Percentiles rank a stretch among this genome's conserved stretches.
phyloP scores from a whole-genome alignment of 2,113 vertebrate genomes.

The Candoia aspera region DNA sequence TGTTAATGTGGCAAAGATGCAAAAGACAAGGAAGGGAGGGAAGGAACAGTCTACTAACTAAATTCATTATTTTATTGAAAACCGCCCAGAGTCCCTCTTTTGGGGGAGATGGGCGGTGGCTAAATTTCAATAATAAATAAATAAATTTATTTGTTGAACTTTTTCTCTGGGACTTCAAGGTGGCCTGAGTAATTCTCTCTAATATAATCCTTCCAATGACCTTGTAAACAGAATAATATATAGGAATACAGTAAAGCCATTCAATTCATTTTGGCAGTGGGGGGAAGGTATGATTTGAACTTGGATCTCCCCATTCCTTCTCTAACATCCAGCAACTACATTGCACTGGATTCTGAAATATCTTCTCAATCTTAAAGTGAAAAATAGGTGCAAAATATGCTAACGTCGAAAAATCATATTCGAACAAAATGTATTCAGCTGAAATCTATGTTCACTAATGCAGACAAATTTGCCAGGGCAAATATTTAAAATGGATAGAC shows the following conservation, averaged over 20 bases:
- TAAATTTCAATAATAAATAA: too few relatives aligned
- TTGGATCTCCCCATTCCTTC: background rate
- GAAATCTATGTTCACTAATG: background rate
- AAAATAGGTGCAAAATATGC: background rate
- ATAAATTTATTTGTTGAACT: too few relatives aligned
- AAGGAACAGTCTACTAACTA: too few relatives aligned
- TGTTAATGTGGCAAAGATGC: too few relatives aligned
- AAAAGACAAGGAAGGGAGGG: too few relatives aligned
- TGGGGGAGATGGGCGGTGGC: too few relatives aligned
- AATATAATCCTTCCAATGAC: background rate
- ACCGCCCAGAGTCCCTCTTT: too few relatives aligned
- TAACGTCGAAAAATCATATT: background rate
- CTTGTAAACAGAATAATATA: background rate
- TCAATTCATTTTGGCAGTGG: background rate
- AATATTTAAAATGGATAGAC: background rate
- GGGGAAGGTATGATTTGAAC: background rate
- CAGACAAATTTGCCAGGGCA: background rate
- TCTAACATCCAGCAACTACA: background rate
- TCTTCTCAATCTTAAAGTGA: background rate
- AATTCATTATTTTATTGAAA: too few relatives aligned
- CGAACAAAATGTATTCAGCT: background rate
- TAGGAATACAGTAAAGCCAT: background rate
- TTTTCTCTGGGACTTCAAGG: too few relatives aligned
- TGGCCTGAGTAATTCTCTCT: too few relatives aligned
- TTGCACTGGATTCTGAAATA: background rate